phyloP scores from a whole-genome alignment of 2,113 vertebrate genomes.

The Oxyruncus cristatus region DNA sequence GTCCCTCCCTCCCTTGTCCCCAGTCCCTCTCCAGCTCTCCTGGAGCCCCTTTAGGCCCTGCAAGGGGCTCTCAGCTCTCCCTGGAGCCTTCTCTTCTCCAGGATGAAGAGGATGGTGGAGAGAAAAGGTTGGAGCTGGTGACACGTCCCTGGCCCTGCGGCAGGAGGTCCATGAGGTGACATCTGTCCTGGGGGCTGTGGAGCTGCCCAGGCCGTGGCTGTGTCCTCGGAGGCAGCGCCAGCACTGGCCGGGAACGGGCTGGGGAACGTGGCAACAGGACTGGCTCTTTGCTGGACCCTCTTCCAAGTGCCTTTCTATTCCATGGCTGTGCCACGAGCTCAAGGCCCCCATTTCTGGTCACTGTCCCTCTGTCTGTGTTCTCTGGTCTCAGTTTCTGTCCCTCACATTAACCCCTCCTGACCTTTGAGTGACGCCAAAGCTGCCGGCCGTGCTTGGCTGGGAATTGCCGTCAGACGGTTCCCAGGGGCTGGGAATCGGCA shows the following conservation, averaged over 20 bases:
- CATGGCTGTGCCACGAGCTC: not conserved
- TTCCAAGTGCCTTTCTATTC: not conserved
- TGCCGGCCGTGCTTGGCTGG: fast-evolving
- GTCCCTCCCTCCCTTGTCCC: not conserved
- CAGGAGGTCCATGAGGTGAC: not conserved
- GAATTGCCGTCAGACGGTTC: no score
- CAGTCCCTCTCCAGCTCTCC: not conserved
- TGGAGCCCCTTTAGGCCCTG: not conserved
- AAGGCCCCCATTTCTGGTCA: fast-evolving
- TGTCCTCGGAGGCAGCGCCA: not conserved
- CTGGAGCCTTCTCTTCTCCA: not conserved
- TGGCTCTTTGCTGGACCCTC: not conserved
- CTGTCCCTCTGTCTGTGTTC: not conserved
- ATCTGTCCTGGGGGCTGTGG: not conserved
- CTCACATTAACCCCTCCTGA: not conserved
- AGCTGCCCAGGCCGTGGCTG: not conserved
- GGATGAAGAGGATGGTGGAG: not conserved
- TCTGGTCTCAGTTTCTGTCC: not conserved
- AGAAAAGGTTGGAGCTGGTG: not conserved
- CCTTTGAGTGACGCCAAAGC: not conserved
- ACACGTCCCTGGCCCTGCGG: not conserved
- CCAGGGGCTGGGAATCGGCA: no score
- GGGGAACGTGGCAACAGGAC: fast-evolving
- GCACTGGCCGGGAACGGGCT: not conserved
- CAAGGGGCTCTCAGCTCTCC: not conserved